phyloP scores from a whole-genome alignment of 2,888 invertebrate genomes.

The Capitulum mitella region DNA sequence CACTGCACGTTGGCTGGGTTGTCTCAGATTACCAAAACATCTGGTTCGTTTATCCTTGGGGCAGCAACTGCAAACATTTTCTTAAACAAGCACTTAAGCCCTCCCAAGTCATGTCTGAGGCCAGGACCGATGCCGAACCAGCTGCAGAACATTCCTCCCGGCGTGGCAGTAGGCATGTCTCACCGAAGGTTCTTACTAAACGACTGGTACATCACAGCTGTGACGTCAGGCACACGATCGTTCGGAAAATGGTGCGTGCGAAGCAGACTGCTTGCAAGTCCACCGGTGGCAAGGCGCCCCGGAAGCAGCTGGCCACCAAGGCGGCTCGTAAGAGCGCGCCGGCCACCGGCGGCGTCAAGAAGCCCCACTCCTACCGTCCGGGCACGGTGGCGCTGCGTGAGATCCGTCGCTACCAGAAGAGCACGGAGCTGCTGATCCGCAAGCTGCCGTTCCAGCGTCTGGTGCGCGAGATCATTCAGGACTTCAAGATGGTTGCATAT shows the following conservation, averaged over 20 bases:
- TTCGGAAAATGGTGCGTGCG: constrained; percentile 98
- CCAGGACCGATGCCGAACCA: no score
- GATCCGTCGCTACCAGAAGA: constrained; percentile 94
- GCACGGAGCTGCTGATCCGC: constrained; percentile 88
- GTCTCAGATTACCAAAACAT: no score
- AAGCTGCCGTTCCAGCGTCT: constrained; percentile 93
- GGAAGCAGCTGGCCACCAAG: constrained; percentile 88
- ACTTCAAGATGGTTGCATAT: constrained; percentile 95
- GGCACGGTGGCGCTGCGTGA: constrained; percentile 94
- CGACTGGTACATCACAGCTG: no score
- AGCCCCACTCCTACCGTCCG: constrained; percentile 91
- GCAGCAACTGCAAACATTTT: no score
- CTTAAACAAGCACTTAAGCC: no score
- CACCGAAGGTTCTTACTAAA: no score
- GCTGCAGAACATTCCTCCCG: no score
- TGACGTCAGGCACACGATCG: no score
- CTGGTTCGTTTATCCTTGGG: no score
- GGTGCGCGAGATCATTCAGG: constrained; percentile 94
- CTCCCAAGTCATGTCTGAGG: no score
- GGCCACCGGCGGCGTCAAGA: constrained; percentile 91
- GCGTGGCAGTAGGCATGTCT: no score
- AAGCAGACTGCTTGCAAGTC: constrained; percentile 97
- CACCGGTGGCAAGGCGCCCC: constrained; percentile 92
- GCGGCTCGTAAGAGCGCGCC: constrained; percentile 92
- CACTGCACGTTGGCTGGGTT: no score